phyloP scores from a whole-genome alignment of 2,113 vertebrate species.

The Lagopus muta region DNA sequence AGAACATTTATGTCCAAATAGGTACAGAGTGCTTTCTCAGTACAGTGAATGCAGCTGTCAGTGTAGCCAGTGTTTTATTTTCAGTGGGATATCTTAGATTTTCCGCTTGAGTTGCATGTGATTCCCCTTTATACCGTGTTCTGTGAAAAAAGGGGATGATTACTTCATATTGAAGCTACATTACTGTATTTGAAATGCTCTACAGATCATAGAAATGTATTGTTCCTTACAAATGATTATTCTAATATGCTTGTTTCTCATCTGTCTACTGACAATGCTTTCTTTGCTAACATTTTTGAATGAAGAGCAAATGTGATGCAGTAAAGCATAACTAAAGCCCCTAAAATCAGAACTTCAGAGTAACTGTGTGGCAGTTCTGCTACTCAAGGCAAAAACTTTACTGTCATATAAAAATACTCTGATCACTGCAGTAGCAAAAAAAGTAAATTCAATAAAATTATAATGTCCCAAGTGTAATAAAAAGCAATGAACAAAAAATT shows the following conservation, averaged over 20 bases:
- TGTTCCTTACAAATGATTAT: slow-evolving; percentile 7
- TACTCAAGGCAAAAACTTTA: slow-evolving; percentile 1
- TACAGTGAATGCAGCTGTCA: neutral
- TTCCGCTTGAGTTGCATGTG: neutral
- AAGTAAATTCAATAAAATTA: slow-evolving; percentile 50
- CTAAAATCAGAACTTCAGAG: slow-evolving; percentile 18
- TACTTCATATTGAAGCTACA: neutral
- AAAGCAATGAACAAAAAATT: slow-evolving; percentile 56
- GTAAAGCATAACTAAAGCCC: slow-evolving; percentile 16
- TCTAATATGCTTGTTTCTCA: slow-evolving; percentile 14
- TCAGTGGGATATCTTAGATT: neutral
- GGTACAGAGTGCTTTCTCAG: neutral
- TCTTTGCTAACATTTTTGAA: slow-evolving; percentile 24
- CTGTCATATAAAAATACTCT: slow-evolving; percentile 32
- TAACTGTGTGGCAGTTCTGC: slow-evolving; percentile 29
- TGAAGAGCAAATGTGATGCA: slow-evolving; percentile 15
- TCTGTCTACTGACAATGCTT: neutral
- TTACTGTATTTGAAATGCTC: neutral
- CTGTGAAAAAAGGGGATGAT: neutral
- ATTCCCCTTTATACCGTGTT: neutral
- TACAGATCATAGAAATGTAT: neutral
- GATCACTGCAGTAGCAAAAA: slow-evolving; percentile 27
- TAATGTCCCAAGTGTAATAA: slow-evolving; percentile 50
- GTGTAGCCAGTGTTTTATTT: neutral
- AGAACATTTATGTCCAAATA: neutral